These are phyloP conservation scores for Ichneumoninae sp. DNA, from an alignment of 2,888 invertebrate species.

Conservation along the genomic window DNA sequence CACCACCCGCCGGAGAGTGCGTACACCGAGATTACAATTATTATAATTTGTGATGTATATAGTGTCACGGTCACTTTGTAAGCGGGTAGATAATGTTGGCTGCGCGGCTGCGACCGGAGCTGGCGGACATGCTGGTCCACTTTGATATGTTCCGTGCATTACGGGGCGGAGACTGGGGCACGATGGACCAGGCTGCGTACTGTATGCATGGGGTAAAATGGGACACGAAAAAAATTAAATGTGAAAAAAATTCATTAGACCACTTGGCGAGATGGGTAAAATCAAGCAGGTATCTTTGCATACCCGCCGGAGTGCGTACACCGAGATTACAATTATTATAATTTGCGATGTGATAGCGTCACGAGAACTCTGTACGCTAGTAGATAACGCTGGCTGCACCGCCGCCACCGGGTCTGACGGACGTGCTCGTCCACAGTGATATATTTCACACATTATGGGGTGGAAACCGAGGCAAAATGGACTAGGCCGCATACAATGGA, in stretches of 20 bases:
- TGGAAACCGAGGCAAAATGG: background rate
- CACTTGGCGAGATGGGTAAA: no score
- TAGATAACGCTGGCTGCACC: background rate
- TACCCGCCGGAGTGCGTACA: slow-evolving; percentile 52
- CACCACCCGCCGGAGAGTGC: slow-evolving; percentile 34
- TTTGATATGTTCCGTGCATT: background rate
- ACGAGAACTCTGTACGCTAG: background rate
- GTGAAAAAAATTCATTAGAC: no score
- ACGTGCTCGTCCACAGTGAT: slow-evolving; percentile 19
- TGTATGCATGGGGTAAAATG: no score
- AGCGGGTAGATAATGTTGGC: background rate
- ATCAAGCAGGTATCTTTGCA: no score
- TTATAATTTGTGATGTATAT: slow-evolving; percentile 36
- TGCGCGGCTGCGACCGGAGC: slow-evolving; percentile 12
- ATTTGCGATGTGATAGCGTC: background rate
- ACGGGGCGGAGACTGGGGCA: background rate
- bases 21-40: slow-evolving; percentile 65
- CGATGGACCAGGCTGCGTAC: no score
- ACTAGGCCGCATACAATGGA: no score
- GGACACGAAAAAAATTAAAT: no score
- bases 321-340: slow-evolving; percentile 68
- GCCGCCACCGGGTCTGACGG: slow-evolving; percentile 29
- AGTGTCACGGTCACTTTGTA: slow-evolving; percentile 9
- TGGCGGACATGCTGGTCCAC: slow-evolving; percentile 28
- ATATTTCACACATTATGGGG: background rate